Evolutionary conservation across 1,140 invertebrate genomes (phyloP), one percentile per base, ranked within the genome.

Genomic region (Heterodera carotae): DNA sequence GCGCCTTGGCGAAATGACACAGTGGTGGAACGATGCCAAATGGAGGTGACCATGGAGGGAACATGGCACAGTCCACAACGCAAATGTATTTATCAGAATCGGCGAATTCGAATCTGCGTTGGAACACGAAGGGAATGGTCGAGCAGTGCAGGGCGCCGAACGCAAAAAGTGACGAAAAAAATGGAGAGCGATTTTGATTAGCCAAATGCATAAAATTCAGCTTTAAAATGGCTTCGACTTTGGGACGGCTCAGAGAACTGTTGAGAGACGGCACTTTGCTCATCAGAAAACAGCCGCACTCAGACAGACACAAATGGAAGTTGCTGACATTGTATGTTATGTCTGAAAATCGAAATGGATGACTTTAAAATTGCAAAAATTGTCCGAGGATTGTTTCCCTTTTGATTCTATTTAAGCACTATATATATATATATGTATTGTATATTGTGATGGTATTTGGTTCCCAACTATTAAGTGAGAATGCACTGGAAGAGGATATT

Each of bases 1-100:
- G 78, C 79, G 78, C 2, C 34, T 81, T 25, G 79, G 79, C 0
- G 78, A 79, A 25, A 67, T 79, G 33, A 79, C 53, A 29, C 78
- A 79, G 27, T 81, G 48, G 25, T 79, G 79, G 79, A 79, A 79
- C 53, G 78, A 79, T 33, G 36, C 77, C 25, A 79, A 79, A 39
- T 79, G 78, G 78, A 79, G 77, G 77, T 79, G 39, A 79, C 39
- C 6, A 43, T 43, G 39, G 6, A 43, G 6, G 12, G 6, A 43
- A 43, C 39, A 43, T 43, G 39, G 12, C 12, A 43, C 39, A 39
- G n/a, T 12, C 39, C 6, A 43, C 6, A 43, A 43, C 39, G 39
- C 39, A 43, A 6, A 6, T n/a, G n/a, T n/a, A n/a, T 8, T 12
- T 12, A 53, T 10, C 43, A 76, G 76, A 77, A 77, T 77, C 39